Percentiles rank a stretch among this genome's conserved stretches.
Evolutionary conservation across 2,113 vertebrate species (phyloP).

Genomic region (Chelonoidis abingdonii): DNA sequence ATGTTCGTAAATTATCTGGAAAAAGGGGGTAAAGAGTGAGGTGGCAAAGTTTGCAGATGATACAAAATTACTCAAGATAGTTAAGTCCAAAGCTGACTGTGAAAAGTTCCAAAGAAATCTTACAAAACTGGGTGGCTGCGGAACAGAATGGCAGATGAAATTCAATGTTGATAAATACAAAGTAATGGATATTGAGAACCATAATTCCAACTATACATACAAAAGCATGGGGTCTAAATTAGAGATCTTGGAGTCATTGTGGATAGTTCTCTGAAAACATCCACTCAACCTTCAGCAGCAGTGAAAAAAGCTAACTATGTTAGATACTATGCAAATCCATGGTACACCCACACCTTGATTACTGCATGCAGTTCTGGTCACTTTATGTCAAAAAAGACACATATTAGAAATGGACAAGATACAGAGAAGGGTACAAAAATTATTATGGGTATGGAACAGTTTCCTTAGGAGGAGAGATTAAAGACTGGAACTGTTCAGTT

Average conservation of each 20-base stretch:
- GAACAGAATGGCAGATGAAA: too few species aligned
- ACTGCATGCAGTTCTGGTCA: not conserved
- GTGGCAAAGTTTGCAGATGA: too few species aligned
- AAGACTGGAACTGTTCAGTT: not conserved
- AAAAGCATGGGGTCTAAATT: not conserved
- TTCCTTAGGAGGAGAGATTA: not conserved
- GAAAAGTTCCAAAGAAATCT: too few species aligned
- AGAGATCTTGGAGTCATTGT: not conserved
- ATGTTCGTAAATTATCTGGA: too few species aligned
- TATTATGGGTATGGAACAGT: not conserved
- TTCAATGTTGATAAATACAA: too few species aligned
- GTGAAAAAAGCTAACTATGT: not conserved
- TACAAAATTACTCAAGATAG: too few species aligned
- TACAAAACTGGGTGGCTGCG: too few species aligned
- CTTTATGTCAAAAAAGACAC: not conserved
- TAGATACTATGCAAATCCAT: not conserved
- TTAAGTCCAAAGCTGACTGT: too few species aligned
- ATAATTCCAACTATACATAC: not conserved
- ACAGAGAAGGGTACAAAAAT: not conserved
- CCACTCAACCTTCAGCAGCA: not conserved
- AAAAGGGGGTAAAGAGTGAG: too few species aligned
- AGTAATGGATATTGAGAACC: not conserved
- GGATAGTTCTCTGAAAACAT: not conserved
- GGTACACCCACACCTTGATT: not conserved
- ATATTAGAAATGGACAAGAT: not conserved